These are phyloP conservation scores for Telmatherina bonti DNA, from an alignment of 2,797 vertebrate genomes.

Conservation along the genomic window DNA sequence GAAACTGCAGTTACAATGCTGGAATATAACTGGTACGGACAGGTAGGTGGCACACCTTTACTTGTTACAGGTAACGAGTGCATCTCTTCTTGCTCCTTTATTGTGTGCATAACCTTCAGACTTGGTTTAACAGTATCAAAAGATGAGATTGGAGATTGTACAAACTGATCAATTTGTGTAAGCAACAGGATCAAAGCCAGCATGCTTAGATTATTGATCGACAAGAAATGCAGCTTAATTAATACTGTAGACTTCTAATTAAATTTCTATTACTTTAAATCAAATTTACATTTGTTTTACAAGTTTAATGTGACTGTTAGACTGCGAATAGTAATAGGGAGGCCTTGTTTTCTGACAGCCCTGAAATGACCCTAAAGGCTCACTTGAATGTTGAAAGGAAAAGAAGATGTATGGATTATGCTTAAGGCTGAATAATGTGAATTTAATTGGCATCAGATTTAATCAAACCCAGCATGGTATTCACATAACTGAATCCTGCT, in stretches of 20 bases:
- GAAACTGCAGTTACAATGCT: slow-evolving; percentile 86
- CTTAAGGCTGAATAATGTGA: slow-evolving; percentile 3
- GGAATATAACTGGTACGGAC: slow-evolving; percentile 97
- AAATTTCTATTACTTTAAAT: slow-evolving; percentile 15
- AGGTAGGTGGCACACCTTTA: slow-evolving; percentile 82
- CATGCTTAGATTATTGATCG: not conserved
- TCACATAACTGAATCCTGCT: slow-evolving; percentile 9
- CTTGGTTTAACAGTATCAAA: not conserved
- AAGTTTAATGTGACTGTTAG: slow-evolving; percentile 22
- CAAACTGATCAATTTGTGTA: not conserved
- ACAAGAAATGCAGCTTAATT: not conserved
- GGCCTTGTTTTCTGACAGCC: slow-evolving; percentile 20
- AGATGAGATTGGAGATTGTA: not conserved
- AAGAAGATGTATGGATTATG: not conserved
- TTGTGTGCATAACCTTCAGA: not conserved
- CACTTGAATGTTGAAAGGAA: slow-evolving; percentile 13
- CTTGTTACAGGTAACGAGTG: not conserved
- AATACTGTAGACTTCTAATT: not conserved
- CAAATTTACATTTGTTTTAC: slow-evolving; percentile 27
- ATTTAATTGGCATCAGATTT: slow-evolving; percentile 22
- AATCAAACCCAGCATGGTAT: slow-evolving; percentile 2
- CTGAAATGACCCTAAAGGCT: slow-evolving; percentile 3
- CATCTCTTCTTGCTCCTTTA: not conserved
- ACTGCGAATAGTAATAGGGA: slow-evolving; percentile 15
- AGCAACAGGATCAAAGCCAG: not conserved